Percentiles rank a stretch among this genome's conserved stretches.
Conservation (phyloP, 2,113 vertebrate genomes). For the Scatophagus argus region DNA sequence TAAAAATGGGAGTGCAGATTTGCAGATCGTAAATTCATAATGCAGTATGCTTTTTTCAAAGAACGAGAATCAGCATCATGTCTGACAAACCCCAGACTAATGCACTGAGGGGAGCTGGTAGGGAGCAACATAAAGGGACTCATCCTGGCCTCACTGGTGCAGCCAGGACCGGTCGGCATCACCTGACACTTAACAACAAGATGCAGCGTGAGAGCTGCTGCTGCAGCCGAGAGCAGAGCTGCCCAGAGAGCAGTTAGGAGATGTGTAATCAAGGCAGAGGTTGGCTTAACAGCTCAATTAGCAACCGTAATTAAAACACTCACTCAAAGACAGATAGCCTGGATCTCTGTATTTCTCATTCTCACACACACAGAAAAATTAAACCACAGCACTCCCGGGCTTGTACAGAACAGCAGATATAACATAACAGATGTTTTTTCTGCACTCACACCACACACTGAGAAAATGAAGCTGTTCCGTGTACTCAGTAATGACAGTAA, state of each 20-base stretch:
- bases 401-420: not conserved
- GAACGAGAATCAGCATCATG: no score
- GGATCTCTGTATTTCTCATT: conserved; percentile 8
- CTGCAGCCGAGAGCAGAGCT: conserved; percentile 31
- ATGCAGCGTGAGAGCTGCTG: not conserved
- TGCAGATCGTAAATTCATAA: no score
- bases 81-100: not conserved
- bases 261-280: conserved; percentile 67
- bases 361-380: not conserved
- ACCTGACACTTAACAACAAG: not conserved
- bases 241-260: conserved; percentile 53
- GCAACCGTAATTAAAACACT: conserved; percentile 68
- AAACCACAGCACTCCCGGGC: not conserved
- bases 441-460: conserved; percentile 7
- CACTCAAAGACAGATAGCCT: conserved; percentile 48
- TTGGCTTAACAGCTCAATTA: conserved; percentile 73
- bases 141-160: not conserved
- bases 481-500: conserved; percentile 31
- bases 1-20: no score
- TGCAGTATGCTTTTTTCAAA: no score
- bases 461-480: conserved; percentile 26
- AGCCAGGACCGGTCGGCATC: not conserved
- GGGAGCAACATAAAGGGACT: not conserved
- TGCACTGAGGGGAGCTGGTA: no score
- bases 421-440: not conserved